Conservation (phyloP, 2,888 invertebrate genomes). For the Cheilosia variabilis region DNA sequence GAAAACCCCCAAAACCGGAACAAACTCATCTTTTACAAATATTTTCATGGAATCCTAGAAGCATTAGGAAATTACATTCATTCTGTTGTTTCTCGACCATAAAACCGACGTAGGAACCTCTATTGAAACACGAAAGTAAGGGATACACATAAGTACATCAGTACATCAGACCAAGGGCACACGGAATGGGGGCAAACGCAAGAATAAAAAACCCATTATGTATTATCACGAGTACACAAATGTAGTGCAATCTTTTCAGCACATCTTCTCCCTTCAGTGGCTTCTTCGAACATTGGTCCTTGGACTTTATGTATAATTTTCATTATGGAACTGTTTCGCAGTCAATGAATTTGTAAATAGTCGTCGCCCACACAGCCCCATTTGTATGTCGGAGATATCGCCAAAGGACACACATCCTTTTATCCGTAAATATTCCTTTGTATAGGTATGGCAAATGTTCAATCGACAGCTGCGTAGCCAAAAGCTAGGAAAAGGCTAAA, state of each 20-base stretch:
- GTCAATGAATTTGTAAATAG: conserved; percentile 36
- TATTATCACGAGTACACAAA: conserved; percentile 19
- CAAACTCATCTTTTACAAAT: conserved; percentile 31
- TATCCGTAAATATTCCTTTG: neutral
- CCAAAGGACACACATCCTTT: conserved; percentile 13
- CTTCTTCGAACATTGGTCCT: neutral
- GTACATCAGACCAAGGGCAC: neutral
- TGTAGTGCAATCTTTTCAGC: conserved; percentile 44
- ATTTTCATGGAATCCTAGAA: conserved; percentile 49
- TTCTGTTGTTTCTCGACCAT: conserved; percentile 30
- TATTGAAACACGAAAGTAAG: conserved; percentile 37
- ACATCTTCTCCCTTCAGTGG: neutral
- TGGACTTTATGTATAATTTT: conserved; percentile 43
- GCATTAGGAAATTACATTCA: conserved; percentile 67
- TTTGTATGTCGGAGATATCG: conserved; percentile 10
- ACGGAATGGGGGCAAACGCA: neutral
- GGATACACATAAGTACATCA: neutral
- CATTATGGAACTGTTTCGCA: conserved; percentile 46
- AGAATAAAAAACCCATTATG: conserved; percentile 4
- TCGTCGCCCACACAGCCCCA: neutral
- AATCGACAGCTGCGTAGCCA: conserved; percentile 26
- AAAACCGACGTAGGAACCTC: neutral
- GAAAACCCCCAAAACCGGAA: conserved; percentile 23
- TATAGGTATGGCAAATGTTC: neutral
- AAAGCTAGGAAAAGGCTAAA: neutral